Conservation (phyloP, 2,888 invertebrate genomes). For the Pollenia angustigena region DNA sequence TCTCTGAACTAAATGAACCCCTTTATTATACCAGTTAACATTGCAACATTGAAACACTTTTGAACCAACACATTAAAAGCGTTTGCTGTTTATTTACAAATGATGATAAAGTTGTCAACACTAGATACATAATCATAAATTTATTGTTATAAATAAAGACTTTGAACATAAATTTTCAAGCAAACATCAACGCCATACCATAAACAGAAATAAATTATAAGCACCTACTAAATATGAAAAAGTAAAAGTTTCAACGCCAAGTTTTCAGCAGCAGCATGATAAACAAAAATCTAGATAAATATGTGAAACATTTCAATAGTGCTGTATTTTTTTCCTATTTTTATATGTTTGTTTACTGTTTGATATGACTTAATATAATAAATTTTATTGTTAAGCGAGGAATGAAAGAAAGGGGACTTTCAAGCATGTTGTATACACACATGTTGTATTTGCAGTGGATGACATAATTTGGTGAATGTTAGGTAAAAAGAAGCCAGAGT, state of each 20-base stretch:
- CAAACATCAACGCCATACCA: constrained; percentile 36
- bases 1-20: constrained; percentile 47
- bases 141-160: constrained; percentile 79
- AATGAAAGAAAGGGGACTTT: not conserved
- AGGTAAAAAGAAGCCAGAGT: too few species aligned
- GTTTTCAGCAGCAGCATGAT: constrained; percentile 22
- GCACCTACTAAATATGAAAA: not conserved
- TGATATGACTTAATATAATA: constrained; percentile 49
- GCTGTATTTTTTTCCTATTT: constrained; percentile 20
- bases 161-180: constrained; percentile 73
- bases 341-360: constrained; percentile 19
- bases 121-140: constrained; percentile 80
- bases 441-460: too few species aligned
- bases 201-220: constrained; percentile 25
- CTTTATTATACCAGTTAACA: constrained; percentile 43
- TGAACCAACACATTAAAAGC: constrained; percentile 41
- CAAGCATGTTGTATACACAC: too few species aligned
- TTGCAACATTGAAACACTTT: constrained; percentile 36
- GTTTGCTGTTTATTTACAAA: constrained; percentile 50
- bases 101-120: constrained; percentile 73
- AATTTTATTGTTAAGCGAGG: constrained; percentile 25
- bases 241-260: constrained; percentile 3
- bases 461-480: too few species aligned
- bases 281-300: constrained; percentile 60
- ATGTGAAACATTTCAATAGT: constrained; percentile 65